A percentile compares a stretch with the other conserved stretches of the same genome.
Evolutionary conservation across 2,113 vertebrate genomes (phyloP).

Genomic region (zebrafish (Danio rerio)): DNA sequence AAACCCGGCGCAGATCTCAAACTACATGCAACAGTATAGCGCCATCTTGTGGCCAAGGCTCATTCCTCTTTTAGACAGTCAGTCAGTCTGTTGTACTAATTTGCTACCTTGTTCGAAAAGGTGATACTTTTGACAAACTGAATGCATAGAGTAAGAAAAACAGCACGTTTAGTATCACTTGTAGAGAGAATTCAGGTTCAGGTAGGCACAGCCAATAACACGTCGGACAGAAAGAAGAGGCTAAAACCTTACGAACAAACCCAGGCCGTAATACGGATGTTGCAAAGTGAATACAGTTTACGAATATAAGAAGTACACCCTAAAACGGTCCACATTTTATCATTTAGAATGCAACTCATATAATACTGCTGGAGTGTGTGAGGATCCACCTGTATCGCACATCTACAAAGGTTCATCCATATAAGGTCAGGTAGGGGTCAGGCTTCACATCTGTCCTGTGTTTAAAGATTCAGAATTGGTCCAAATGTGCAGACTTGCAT

Average conservation of each 20-base stretch:
- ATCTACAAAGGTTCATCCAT: conserved; percentile 62
- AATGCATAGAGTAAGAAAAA: conserved; percentile 37
- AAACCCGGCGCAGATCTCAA: not conserved
- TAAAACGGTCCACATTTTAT: conserved; percentile 91
- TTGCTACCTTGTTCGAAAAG: conserved; percentile 39
- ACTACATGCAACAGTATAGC: conserved; percentile 38
- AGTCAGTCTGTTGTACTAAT: not conserved
- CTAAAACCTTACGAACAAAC: conserved; percentile 59
- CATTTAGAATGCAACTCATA: conserved; percentile 80
- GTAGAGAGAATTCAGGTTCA: conserved; percentile 67
- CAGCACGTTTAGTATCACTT: conserved; percentile 21
- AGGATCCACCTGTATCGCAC: conserved; percentile 68
- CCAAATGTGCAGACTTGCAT: conserved; percentile 55
- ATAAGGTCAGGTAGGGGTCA: conserved; percentile 53
- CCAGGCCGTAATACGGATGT: conserved; percentile 72
- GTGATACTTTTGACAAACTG: conserved; percentile 19
- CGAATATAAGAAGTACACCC: conserved; percentile 97
- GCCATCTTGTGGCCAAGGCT: conserved; percentile 24
- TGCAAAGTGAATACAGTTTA: conserved; percentile 88
- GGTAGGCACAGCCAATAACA: conserved; percentile 77
- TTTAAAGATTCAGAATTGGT: conserved; percentile 55
- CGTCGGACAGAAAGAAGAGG: conserved; percentile 63
- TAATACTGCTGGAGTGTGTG: conserved; percentile 90
- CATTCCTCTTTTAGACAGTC: not conserved
- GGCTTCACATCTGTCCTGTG: conserved; percentile 60